Evolutionary conservation across 2,888 invertebrate species (phyloP), one percentile per base, ranked within the genome.

Genomic region (Hirtodrosophila confusa): DNA sequence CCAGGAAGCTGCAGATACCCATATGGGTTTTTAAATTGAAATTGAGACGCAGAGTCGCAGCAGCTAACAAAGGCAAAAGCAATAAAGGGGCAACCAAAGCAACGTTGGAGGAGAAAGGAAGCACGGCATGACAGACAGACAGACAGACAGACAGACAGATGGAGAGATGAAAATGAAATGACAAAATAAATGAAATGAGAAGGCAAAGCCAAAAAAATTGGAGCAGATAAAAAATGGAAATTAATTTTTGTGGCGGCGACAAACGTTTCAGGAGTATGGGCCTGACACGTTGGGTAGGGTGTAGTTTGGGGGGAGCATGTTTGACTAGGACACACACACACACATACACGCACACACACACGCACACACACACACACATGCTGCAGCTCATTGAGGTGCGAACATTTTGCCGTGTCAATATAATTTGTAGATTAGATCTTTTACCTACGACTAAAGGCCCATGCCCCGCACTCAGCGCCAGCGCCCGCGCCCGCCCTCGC

Each of bases 171-270:
- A 68, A 78, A 80, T 56, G 48, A 70, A 75, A 79, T 73, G 83
- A 68, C 69, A 78, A 62, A 68, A 57, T 69, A 57, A 77, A 77
- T 54, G 63, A 62, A 70, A 67, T 57, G 60, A 78, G 76, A 70
- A 75, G 67, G 61, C 65, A 70, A 75, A 69, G 61, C 65, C 65
- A 72, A 65, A 75, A 69, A 75, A 67, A 64, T 66, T 64, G 56
- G 23, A 36, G 53, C 55, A 67, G 67, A 75, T 74, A 72, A 70
- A 70, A 78, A 88, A 86, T 73, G 72, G 75, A 83, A 86, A 88
- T 86, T 86, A 86, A 88, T 88, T 86, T 88, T 79, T 88, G 88
- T 64, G 78, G 88, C 67, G 51, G 35, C 40, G 43, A 61, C 17
- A 57, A 49, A 47, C 44, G 49, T 50, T 49, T 61, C 53, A 45